Evolutionary conservation across 2,888 invertebrate species (phyloP).

Genomic region (Zygaena filipendulae): DNA sequence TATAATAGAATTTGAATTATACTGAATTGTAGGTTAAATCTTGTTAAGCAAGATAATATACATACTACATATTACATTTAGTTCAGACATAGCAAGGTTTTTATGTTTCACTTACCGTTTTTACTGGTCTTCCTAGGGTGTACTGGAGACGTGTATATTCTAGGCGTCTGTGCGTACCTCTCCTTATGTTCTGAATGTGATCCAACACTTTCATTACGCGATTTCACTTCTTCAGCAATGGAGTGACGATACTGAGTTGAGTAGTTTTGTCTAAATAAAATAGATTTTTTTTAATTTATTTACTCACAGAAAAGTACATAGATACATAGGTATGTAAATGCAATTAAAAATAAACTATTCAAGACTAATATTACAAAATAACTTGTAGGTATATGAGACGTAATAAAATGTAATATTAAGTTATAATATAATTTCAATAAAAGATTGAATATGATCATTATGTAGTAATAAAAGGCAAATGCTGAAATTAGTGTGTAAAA

Average conservation of each 20-base stretch:
- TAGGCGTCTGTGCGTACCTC: constrained; percentile 48
- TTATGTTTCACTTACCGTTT: constrained; percentile 45
- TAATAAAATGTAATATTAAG: too few species aligned
- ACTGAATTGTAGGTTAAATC: background rate
- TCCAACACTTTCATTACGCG: constrained; percentile 48
- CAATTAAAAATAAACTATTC: too few species aligned
- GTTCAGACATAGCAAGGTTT: too few species aligned
- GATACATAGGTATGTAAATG: background rate
- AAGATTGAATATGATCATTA: too few species aligned
- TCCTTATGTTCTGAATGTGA: constrained; percentile 52
- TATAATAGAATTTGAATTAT: background rate
- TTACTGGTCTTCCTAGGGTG: constrained; percentile 50
- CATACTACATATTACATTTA: too few species aligned
- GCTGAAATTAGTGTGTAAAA: too few species aligned
- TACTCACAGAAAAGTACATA: constrained; percentile 1
- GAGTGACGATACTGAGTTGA: constrained; percentile 56
- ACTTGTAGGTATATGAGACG: too few species aligned
- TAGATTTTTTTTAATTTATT: background rate
- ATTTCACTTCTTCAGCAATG: constrained; percentile 56
- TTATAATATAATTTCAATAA: too few species aligned
- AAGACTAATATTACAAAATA: too few species aligned
- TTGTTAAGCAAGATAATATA: background rate
- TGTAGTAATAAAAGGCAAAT: too few species aligned
- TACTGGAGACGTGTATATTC: constrained; percentile 58
- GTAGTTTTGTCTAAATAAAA: constrained; percentile 37